Conservation (phyloP, 2,888 invertebrate species). For the Philereme vetulata region DNA sequence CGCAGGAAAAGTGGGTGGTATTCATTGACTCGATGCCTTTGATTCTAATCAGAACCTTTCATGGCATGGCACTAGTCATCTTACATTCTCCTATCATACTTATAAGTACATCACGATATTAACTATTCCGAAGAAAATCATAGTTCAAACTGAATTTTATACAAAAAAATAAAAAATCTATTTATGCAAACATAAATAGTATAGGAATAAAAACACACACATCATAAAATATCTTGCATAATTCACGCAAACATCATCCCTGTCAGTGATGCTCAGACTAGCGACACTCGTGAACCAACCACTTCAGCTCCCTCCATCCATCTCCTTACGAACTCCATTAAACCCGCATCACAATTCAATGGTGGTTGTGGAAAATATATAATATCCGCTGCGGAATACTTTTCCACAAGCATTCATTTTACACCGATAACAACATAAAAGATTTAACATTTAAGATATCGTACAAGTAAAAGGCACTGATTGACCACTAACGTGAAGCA, state of each 20-base stretch:
- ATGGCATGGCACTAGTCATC: constrained; percentile 83
- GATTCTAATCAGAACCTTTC: constrained; percentile 83
- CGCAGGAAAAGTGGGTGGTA: constrained; percentile 83
- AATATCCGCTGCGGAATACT: constrained; percentile 28
- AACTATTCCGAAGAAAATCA: constrained; percentile 53
- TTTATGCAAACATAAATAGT: constrained; percentile 42
- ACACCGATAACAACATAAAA: constrained; percentile 38
- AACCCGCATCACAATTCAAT: constrained; percentile 31
- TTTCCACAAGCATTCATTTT: constrained; percentile 29
- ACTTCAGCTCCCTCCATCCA: constrained; percentile 28
- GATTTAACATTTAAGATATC: constrained; percentile 42
- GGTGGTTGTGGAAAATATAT: constrained; percentile 22
- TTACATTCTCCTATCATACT: constrained; percentile 82
- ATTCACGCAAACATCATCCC: constrained; percentile 82
- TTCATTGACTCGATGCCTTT: constrained; percentile 80
- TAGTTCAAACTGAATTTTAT: constrained; percentile 46
- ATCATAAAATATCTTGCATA: constrained; percentile 78
- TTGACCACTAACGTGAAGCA: constrained; percentile 41
- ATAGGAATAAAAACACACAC: constrained; percentile 51
- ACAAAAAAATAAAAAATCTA: constrained; percentile 36
- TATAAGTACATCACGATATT: constrained; percentile 61
- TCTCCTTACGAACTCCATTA: constrained; percentile 34
- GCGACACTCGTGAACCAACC: constrained; percentile 67
- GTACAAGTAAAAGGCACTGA: constrained; percentile 60
- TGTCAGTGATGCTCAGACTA: constrained; percentile 83